Evolutionary conservation across 1,140 invertebrate genomes (phyloP).

Genomic region (Zaprionus africanus): DNA sequence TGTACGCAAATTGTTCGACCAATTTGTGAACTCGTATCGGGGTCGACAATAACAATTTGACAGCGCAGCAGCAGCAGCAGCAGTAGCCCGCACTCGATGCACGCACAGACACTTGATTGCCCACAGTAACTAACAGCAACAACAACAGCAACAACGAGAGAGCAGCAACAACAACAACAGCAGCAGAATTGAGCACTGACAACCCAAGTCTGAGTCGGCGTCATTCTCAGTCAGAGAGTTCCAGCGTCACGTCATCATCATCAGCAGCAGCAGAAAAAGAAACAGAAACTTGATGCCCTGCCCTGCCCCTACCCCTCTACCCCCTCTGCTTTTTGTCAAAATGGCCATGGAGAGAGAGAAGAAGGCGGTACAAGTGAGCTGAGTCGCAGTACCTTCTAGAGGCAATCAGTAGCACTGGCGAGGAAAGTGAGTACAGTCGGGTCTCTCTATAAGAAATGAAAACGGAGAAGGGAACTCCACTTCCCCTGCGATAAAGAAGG

Average conservation of each 20-base stretch:
- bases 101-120: conserved; percentile 44
- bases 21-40: conserved; percentile 49
- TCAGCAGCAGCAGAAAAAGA: conserved; percentile 44
- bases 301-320: background rate
- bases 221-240: conserved; percentile 48
- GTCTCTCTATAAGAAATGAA: background rate
- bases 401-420: conserved; percentile 68
- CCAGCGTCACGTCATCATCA: conserved; percentile 72
- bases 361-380: conserved; percentile 51
- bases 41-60: conserved; percentile 46
- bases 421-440: conserved; percentile 50
- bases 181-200: conserved; percentile 47
- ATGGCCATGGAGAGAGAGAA: conserved; percentile 41
- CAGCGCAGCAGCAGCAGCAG: conserved; percentile 16
- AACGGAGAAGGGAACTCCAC: background rate
- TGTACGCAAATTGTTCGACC: conserved; percentile 46
- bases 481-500: background rate
- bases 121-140: conserved; percentile 26
- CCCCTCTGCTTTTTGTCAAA: conserved; percentile 49
- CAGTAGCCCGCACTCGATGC: conserved; percentile 33
- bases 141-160: conserved; percentile 2
- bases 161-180: background rate
- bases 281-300: conserved; percentile 27
- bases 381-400: conserved; percentile 34
- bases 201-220: conserved; percentile 23